Base-by-base conservation (phyloP, 2,113 vertebrate species). In the cattle (Bos taurus) region DNA sequence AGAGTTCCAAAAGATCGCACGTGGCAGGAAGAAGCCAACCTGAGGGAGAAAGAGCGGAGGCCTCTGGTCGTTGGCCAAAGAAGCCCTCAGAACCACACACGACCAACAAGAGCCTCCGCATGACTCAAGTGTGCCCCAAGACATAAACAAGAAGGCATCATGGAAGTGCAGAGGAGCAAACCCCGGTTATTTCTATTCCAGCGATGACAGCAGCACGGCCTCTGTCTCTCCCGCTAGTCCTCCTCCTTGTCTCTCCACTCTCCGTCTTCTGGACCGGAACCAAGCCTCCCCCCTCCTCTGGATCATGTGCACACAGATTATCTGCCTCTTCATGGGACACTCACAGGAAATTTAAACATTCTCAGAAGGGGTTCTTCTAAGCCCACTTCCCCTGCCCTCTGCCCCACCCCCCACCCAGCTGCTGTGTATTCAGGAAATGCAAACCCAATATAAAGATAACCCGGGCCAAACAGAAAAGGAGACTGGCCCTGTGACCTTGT, bases 391-490 rank as follows among this genome's bases (percentile, higher is more conserved):
- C 96, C 82, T 94, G 74, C 64, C 95, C 40, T 59, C 83, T 60
- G 11, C 74, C 94, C 91, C 80, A 36, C 64, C 95, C 54, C 84
- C 83, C 43, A 62, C 96, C 59, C 77, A 1, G 67, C 2, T 57
- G 78, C 96, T 91, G 46, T 2, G n/a, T 78, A 84, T 80, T 94
- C 97, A 98, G 98, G 98, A 98, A 98, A 97, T 94, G 88, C 92
- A 96, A 98, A 95, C 94, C 96, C 88, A 46, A 92, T 59, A 96
- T 40, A 89, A 92, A 98, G 97, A 97, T 97, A 97, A 97, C 93
- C 36, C 9, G 5, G 89, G 86, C 91, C 30, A 57, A 94, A 78
- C 91, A 96, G 96, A 94, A 92, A 71, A 95, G 46, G 92, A 81
- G 93, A 81, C 84, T 14, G 12, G 96, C 74, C 95, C 54, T 94